Conservation (phyloP, 2,113 vertebrate species). For the Rousettus leschenaultii region DNA sequence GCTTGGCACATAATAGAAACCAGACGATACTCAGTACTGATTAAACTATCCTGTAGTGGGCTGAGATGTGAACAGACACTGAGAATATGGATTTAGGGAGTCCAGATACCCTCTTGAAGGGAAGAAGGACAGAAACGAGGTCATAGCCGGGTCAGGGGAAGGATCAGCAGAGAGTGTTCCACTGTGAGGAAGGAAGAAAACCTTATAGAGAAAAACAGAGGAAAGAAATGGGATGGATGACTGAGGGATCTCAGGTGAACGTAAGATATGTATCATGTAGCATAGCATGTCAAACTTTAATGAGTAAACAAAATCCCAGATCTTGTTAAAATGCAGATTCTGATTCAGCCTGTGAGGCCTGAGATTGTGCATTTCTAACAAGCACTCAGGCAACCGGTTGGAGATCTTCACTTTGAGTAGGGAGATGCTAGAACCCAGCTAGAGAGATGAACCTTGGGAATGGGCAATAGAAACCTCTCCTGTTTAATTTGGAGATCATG, state of each 20-base stretch:
- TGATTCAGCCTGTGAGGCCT: background rate
- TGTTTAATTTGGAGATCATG: background rate
- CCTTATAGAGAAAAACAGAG: background rate
- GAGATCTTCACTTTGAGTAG: background rate
- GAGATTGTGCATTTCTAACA: background rate
- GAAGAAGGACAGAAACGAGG: background rate
- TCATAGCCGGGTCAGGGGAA: background rate
- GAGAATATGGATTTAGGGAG: background rate
- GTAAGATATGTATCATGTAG: background rate
- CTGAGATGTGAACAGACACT: background rate
- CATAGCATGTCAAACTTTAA: background rate
- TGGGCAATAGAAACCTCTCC: background rate
- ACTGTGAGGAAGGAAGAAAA: background rate
- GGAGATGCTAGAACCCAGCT: background rate
- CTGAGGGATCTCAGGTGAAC: background rate
- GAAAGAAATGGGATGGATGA: background rate
- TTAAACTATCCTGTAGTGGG: background rate
- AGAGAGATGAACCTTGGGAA: background rate
- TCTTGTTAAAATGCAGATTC: conserved; percentile 19
- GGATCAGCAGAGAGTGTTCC: background rate
- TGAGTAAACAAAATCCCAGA: background rate
- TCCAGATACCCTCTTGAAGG: background rate
- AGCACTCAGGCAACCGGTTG: background rate
- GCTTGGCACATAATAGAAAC: background rate
- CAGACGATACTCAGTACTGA: background rate